Base-by-base conservation (phyloP, 2,797 vertebrate species). In the Brachymystax lenok region DNA sequence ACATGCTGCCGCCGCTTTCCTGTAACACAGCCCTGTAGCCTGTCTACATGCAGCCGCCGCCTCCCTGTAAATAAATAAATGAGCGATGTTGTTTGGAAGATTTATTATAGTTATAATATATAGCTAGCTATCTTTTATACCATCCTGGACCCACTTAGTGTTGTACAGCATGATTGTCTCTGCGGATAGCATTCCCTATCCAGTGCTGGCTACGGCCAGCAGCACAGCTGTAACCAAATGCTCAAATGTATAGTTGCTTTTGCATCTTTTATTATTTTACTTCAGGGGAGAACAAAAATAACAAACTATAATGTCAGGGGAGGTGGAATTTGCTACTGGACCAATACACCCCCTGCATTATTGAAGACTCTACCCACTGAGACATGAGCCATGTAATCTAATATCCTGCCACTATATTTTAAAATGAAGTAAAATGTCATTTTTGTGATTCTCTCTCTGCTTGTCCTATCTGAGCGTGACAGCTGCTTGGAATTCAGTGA, bases 401-500 rank as follows among this genome's bases (percentile, higher is more conserved):
- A 85, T 85, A 86, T 88, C 80, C 87, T 83, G 80, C 82, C 56
- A 77, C 67, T 77, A 74, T 84, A 81, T 89, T 89, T 89, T 74
- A 86, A 83, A 89, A 81, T 80, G 74, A 89, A 83, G 74, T 83
- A 75, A 80, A 79, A 78, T 84, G 78, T 86, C 52, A 72, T 83
- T 79, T 84, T 69, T 75, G 66, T 84, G 82, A 86, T 79, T 82
- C 46, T 24, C 74, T 69, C 46, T 73, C 14, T 35, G 77, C 82
- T 80, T 54, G 71, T 67, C 30, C 27, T 86, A 84, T 88, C 78
- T 78, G 59, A 40, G 69, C 35, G 17, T 84, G 87, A 87, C 86
- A 88, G 87, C 78, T 77, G 77, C 79, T 68, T 86, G 64, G 74
- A 81, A 86, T 86, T 84, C 76, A 86, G 69, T 71, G n/a, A 61